phyloP scores from a whole-genome alignment of 2,113 vertebrate genomes.

The Todiramphus saurophagus region DNA sequence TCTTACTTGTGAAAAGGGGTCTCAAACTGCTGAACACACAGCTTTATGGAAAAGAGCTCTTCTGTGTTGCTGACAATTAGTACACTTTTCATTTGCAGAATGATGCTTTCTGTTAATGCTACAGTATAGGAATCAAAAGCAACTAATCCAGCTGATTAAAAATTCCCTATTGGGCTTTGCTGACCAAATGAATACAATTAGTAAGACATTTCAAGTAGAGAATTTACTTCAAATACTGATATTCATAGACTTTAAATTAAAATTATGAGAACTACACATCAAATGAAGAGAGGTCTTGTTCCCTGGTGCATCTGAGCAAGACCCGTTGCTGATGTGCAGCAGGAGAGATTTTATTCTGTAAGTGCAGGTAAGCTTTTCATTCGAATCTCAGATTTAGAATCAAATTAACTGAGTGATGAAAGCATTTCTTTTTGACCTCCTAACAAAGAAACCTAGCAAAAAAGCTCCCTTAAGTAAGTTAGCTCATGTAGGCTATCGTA shows the following conservation, averaged over 20 bases:
- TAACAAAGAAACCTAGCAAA: constrained; percentile 18
- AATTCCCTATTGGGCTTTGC: constrained; percentile 22
- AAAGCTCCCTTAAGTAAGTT: constrained; percentile 8
- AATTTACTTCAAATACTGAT: constrained; percentile 24
- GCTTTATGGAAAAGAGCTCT: constrained; percentile 2
- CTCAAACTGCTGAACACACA: constrained; percentile 33
- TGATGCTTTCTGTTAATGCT: constrained; percentile 21
- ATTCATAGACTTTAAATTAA: constrained; percentile 26
- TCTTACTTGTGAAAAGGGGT: constrained; percentile 27
- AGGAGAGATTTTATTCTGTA: neutral
- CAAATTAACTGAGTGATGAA: constrained; percentile 44
- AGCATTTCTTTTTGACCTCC: constrained; percentile 44
- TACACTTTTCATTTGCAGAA: constrained; percentile 26
- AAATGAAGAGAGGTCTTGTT: neutral
- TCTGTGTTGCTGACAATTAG: neutral
- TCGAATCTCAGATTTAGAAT: constrained; percentile 11
- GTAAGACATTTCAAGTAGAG: constrained; percentile 34
- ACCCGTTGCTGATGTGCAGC: neutral
- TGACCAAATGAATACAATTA: constrained; percentile 60
- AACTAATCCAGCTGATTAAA: constrained; percentile 32
- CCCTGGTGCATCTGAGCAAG: neutral
- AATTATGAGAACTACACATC: neutral
- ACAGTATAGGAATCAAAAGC: constrained; percentile 56
- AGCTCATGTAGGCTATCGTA: constrained; percentile 31
- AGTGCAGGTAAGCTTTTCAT: constrained; percentile 41